Percentiles rank a stretch among this genome's conserved stretches.
Conservation (phyloP, 2,113 vertebrate genomes). For the Platichthys flesus region DNA sequence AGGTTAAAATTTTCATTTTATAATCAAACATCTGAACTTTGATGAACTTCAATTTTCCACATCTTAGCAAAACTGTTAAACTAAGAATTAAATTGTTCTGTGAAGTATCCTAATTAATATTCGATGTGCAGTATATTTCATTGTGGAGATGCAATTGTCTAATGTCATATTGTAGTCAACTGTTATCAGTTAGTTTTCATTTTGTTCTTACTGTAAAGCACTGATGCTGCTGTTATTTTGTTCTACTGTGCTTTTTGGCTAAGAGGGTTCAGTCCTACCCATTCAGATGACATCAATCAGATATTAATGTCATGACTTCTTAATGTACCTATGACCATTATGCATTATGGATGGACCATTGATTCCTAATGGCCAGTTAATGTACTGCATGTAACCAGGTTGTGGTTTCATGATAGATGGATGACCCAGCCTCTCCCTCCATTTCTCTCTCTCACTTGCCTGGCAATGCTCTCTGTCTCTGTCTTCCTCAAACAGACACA, state of each 20-base stretch:
- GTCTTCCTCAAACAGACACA: not conserved
- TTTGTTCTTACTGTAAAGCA: not conserved
- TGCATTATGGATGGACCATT: slow-evolving; percentile 73
- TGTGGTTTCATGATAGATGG: slow-evolving; percentile 67
- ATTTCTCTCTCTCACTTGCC: not conserved
- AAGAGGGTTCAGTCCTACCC: slow-evolving; percentile 36
- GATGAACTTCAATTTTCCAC: too few relatives aligned
- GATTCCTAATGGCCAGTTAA: slow-evolving; percentile 75
- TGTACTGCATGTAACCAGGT: slow-evolving; percentile 65
- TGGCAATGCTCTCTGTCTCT: not conserved
- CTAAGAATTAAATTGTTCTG: too few relatives aligned
- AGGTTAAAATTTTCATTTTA: too few relatives aligned
- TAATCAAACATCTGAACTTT: too few relatives aligned
- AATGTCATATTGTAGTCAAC: not conserved
- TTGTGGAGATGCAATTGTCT: too few relatives aligned
- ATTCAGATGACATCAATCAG: slow-evolving; percentile 60
- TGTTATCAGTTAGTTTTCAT: not conserved
- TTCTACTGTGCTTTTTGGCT: slow-evolving; percentile 42
- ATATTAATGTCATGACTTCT: slow-evolving; percentile 68
- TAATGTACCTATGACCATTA: slow-evolving; percentile 74
- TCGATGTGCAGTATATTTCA: too few relatives aligned
- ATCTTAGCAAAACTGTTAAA: too few relatives aligned
- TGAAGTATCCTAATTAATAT: too few relatives aligned
- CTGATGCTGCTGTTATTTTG: slow-evolving; percentile 1
- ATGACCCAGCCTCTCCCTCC: slow-evolving; percentile 3